These are phyloP conservation scores for Phodopus roborovskii DNA, from an alignment of 2,113 vertebrate species.

Conservation along the genomic window DNA sequence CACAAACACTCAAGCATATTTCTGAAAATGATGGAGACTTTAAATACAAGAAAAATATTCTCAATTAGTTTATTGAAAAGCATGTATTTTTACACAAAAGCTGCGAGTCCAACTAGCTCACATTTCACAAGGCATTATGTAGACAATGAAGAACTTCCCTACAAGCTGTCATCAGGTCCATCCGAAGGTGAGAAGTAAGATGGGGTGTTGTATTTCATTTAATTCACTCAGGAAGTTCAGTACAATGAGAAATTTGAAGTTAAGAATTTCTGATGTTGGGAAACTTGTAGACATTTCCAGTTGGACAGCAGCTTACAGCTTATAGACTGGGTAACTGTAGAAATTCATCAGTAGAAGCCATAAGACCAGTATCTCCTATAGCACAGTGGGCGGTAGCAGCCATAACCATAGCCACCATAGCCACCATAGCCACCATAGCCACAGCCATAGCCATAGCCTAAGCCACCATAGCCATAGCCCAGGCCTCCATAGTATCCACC, in stretches of 20 bases:
- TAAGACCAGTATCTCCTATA: slow-evolving; percentile 15
- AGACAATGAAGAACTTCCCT: neutral
- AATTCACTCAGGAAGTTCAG: neutral
- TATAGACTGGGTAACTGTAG: neutral
- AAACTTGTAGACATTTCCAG: neutral
- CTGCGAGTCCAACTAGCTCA: neutral
- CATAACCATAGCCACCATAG: neutral
- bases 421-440: neutral
- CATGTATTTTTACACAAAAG: neutral
- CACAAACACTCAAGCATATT: neutral
- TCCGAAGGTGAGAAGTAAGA: neutral
- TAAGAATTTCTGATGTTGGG: neutral
- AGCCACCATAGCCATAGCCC: neutral
- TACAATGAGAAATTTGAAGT: neutral
- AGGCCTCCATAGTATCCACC: neutral
- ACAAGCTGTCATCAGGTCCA: neutral
- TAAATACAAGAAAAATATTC: neutral
- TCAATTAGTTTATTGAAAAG: slow-evolving; percentile 1
- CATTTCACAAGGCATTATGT: neutral
- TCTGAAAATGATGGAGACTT: neutral
- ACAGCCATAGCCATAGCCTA: neutral
- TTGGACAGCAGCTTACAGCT: accelerated
- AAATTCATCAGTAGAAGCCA: neutral
- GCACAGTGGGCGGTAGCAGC: neutral
- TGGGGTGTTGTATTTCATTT: neutral